Base-by-base conservation (phyloP, 2,797 vertebrate genomes). In the Cirrhinus mrigala region DNA sequence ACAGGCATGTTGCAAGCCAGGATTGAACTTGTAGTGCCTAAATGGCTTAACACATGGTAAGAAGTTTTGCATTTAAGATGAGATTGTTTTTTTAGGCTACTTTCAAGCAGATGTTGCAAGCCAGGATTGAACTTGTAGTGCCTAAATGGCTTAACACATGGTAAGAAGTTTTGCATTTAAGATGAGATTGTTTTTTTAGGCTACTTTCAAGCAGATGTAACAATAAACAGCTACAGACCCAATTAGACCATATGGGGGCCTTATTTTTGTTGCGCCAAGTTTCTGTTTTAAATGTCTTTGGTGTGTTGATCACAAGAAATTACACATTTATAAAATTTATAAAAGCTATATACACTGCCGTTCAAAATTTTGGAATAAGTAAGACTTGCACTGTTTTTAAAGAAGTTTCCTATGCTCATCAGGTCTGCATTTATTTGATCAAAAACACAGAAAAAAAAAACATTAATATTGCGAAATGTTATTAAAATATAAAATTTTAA, bases 171-270 rank as follows among this genome's bases (percentile, higher is more conserved):
- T 70, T 56, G 18, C n/a, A 40, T 54, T 60, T 16, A 20, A 46
- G 37, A 29, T 15, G n/a, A 54, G 1, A 29, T 8, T 37, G 14
- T 33, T 18, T 33, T 24, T 52, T 24, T 0, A 50, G 24, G 50
- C 48, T 54, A 16, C 16, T 79, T 79, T 52, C 27, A 50, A 11
- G 8, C 37, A 48, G 18, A 71, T 54, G 24, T 27, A 71, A 78
- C 74, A 56, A 29, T 68, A 81, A 75, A 79, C 27, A 29, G 60
- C 60, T 27, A 64, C 60, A 52, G 46, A 66, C 29, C 1, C 74
- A 68, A 44, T 68, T 40, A 54, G 22, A 33, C 22, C 48, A 69
- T 48, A 69, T 7, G 6, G 20, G 12, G 18, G 62, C n/a, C 24
- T 29, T 0, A 46, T 62, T 37, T 40, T 29, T 33, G 11, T 29